These are phyloP conservation scores for Drosophila kurseongensis DNA, from an alignment of 1,140 invertebrate genomes.

Conservation along the genomic window DNA sequence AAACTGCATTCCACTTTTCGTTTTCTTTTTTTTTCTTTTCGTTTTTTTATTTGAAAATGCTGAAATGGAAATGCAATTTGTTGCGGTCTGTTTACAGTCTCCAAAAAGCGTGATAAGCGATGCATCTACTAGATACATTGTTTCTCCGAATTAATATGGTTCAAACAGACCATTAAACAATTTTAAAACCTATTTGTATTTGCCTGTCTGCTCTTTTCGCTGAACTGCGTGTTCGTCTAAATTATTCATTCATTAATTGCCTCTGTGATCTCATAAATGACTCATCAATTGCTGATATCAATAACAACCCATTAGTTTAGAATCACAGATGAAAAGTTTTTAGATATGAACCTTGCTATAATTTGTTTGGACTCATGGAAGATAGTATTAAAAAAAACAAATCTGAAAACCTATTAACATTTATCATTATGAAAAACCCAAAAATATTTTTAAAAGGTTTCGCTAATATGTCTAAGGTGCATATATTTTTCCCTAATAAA, in stretches of 20 bases:
- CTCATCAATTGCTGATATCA: slow-evolving; percentile 16
- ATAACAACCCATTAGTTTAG: neutral
- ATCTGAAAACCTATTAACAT: too few species aligned
- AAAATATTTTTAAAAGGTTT: too few species aligned
- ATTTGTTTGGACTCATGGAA: too few species aligned
- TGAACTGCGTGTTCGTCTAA: slow-evolving; percentile 4
- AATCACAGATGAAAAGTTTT: slow-evolving; percentile 8
- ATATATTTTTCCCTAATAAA: neutral
- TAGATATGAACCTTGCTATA: neutral
- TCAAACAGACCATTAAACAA: slow-evolving; percentile 30
- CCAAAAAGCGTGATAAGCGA: slow-evolving; percentile 35
- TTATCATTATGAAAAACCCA: too few species aligned
- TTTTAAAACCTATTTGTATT: slow-evolving; percentile 2
- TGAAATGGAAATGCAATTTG: slow-evolving; percentile 72
- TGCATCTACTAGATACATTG: slow-evolving; percentile 25
- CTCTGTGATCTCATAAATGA: slow-evolving; percentile 42
- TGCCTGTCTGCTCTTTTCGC: neutral
- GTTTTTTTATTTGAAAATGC: slow-evolving; percentile 19
- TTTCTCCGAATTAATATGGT: slow-evolving; percentile 21
- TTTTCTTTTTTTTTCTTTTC: slow-evolving; percentile 30
- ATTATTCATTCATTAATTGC: slow-evolving; percentile 30
- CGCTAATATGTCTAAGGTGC: neutral
- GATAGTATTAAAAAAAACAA: too few species aligned
- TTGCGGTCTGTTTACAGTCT: slow-evolving; percentile 67
- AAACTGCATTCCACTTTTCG: slow-evolving; percentile 54